Evolutionary conservation across 2,888 invertebrate species (phyloP), one percentile per base, ranked within the genome.

Genomic region (Sabellastarte sp.): DNA sequence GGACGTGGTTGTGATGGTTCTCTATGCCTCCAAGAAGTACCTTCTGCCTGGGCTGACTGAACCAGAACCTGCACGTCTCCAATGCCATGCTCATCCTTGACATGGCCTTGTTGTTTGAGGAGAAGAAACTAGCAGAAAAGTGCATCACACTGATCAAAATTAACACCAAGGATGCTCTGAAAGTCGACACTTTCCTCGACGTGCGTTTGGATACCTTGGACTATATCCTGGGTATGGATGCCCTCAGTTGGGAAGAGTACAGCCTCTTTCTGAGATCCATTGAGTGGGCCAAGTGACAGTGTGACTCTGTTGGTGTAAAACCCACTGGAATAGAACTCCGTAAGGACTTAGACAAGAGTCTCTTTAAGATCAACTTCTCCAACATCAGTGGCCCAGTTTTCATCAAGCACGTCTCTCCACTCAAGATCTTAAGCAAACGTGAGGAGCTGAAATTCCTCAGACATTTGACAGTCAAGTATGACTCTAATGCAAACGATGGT

Each of bases 11-110:
- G 63, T 73, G 2, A 66, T 68, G 32, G 64, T 74, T 10, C 64
- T 75, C 4, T 73, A 73, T 52, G 72, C 74, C 26, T 72, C 74
- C 24, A 69, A 72, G 62, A 74, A 74, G 59, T 74, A 73, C 63
- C 61, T 69, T 2, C 62, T 74, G n/a, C 59, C 65, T 5, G 63
- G 67, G 4, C 66, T 74, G n/a, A 60, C 67, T 76, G 24, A 69
- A 74, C 52, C 61, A 67, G 0, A 69, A 69, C 1, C 58, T 74
- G 4, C 66, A 69, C 33, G 63, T 69, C 0, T 52, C 63, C 20
- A 67, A 67, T 33, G 65, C 60, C 24, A 60, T 64, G 52, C 56
- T 58, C 20, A 60, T 67, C 31, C 56, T 67, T 1, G 61, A 65
- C 32, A 60, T 57, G 3, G 63, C 63, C 4, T 41, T 58, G 10